Evolutionary conservation across 2,888 invertebrate genomes (phyloP), one percentile per base, ranked within the genome.

Genomic region (Patella caerulea): DNA sequence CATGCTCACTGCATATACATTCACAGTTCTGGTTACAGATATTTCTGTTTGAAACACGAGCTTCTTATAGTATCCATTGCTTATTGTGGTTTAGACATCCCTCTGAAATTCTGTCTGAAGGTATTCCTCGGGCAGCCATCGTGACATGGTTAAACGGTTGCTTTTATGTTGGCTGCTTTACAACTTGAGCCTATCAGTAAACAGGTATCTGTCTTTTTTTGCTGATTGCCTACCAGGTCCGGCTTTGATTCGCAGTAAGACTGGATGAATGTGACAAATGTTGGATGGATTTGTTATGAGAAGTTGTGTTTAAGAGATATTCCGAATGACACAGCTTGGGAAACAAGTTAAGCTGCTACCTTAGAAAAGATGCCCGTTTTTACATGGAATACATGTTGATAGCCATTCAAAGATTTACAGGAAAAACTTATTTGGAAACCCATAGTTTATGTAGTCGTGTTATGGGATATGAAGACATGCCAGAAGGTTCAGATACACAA

Each of bases 261-360:
- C 97, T 89, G 93, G 99, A 54, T 97, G 96, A 91, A 93, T 99
- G 83, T 98, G 98, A 92, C 95, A 98, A 93, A 99, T 99, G 99
- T 94, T 99, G 87, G 98, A 98, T 93, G 94, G 96, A 88, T 93
- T 97, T 91, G 97, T 99, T 92, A 99, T 99, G 99, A 95, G 99
- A 90, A 94, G 98, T 87, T 99, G 99, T 93, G 99, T 99, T 74
- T 99, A 99, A 94, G 99, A 99, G 94, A 99, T 99, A 90, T 99
- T 99, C 94, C 95, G 98, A 89, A 97, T 96, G 93, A 99, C 99
- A 73, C 99, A 99, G 45, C 98, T 99, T 90, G 97, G 98, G 92
- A 99, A 99, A 93, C 99, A 99, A 95, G 99, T 99, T 76, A 99
- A 99, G 99, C 99, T 99, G 99, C 99, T 82, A 99, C 99, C 53